Conservation (phyloP, 2,113 vertebrate species). For the Numida meleagris region DNA sequence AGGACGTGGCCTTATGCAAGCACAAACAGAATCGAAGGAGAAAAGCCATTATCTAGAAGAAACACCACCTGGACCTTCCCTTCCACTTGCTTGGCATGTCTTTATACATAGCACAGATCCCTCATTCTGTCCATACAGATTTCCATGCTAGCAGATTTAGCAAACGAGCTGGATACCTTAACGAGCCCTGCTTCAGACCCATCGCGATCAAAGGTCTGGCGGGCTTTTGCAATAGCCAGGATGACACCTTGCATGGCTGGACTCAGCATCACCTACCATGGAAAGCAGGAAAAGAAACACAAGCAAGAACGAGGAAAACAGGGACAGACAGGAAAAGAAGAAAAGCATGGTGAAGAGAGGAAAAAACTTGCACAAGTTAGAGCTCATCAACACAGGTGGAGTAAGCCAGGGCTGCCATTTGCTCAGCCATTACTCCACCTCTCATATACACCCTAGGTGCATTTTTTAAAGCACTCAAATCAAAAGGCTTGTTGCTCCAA, state of each 20-base stretch:
- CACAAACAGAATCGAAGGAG: not conserved
- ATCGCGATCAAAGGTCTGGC: conserved; percentile 91
- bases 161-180: conserved; percentile 82
- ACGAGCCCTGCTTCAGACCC: conserved; percentile 97
- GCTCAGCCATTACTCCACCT: not conserved
- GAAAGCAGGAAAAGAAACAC: conserved; percentile 52
- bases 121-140: not conserved
- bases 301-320: conserved; percentile 40
- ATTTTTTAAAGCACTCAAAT: not conserved
- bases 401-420: not conserved
- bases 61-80: accelerated
- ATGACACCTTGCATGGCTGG: conserved; percentile 99
- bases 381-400: not conserved
- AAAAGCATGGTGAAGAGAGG: not conserved
- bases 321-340: not conserved
- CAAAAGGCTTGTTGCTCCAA: not conserved
- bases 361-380: not conserved
- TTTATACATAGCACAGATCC: not conserved
- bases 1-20: accelerated
- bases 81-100: not conserved
- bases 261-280: conserved; percentile 93
- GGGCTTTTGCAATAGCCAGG: conserved; percentile 95
- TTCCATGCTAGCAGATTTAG: not conserved
- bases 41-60: not conserved
- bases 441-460: not conserved